Evolutionary conservation across 2,113 vertebrate species (phyloP), one percentile per base, ranked within the genome.

Genomic region (Anarrhichthys ocellatus): DNA sequence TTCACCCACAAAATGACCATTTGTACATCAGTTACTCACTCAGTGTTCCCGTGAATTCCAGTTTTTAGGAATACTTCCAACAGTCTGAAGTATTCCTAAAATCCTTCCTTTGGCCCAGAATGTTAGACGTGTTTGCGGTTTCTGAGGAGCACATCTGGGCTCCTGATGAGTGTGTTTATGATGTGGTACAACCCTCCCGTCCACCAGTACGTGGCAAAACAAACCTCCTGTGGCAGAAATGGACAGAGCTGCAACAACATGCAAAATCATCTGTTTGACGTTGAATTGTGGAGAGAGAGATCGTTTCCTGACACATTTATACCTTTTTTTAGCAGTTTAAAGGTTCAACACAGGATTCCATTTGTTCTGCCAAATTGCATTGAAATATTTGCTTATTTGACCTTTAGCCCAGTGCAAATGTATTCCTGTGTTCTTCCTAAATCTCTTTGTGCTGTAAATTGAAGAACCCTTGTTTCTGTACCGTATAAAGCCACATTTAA

Each of bases 301-400:
- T 56, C 54, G 2, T 73, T n/a, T 74, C 58, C 20, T 64, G 73
- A 75, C 61, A 76, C 17, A 56, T 32, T 56, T 17, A 17, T 56
- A 8, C 44, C 13, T 11, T 10, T 9, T 32, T 48, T 48, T 17
- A 32, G 32, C 32, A 32, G 32, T 32, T 32, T 22, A n/a, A 46
- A 13, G 42, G 20, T 10, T 42, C 24, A 62, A 74, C 72, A 38
- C 44, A 29, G 50, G 20, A 20, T 52, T 20, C 18, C 7, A 9
- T 22, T 3, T 20, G 36, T 44, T 3, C 20, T 32, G 36, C n/a
- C 15, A 20, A 61, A 59, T 9, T 48, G 13, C 58, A n/a, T 44
- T 36, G 5, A 24, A 24, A 36, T 6, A 50, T 64, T 34, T 73
- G 56, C 56, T 46, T 61, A 18, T 58, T 58, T 24, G 9, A 38